Base-by-base conservation (phyloP, 1,140 invertebrate species). In the Parasteatoda tepidariorum region DNA sequence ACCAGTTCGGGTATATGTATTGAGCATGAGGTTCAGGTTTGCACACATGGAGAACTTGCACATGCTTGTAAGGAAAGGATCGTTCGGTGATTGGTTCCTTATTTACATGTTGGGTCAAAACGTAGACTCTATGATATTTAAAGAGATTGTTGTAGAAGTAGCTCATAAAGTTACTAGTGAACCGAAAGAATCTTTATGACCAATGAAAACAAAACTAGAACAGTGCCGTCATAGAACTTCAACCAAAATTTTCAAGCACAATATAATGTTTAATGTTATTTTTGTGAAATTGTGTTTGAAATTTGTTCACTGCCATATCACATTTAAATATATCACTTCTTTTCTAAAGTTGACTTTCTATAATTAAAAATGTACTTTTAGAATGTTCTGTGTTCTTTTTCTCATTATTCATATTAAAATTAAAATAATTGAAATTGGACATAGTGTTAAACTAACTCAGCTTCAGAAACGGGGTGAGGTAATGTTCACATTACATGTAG, bases 71-170 rank as follows among this genome's bases (percentile, higher is more conserved):
- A 91, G 95, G 83, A 92, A 94, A 85, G 96, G 94, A 88, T 96
- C 97, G 88, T 94, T 97, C 91, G 96, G 96, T 84, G 96, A 98
- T 90, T 98, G 96, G 96, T 97, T 97, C 90, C 92, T 98, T 70
- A 93, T 98, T 84, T 97, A 97, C 90, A 96, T 97, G 93, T 92
- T 98, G 85, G 96, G 96, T 34, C 95, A 97, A 91, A 98, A 98
- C 90, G 93, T 98, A 87, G 96, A 98, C 91, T 95, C 95, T 73
- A 93, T 97, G 86, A 96, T 98, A 88, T 98, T 97, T 91, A 92
- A 90, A 86, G 95, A 97, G 88, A 94, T 97, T 86, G 94, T 97
- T 92, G 94, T 96, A 90, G 96, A 97, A 87, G 91, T 97, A 88
- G 95, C 95, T 31, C 93, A 93, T 88, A 94, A 94, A 88, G 92